phyloP scores from a whole-genome alignment of 2,888 invertebrate species.

The Nudaria mundana region DNA sequence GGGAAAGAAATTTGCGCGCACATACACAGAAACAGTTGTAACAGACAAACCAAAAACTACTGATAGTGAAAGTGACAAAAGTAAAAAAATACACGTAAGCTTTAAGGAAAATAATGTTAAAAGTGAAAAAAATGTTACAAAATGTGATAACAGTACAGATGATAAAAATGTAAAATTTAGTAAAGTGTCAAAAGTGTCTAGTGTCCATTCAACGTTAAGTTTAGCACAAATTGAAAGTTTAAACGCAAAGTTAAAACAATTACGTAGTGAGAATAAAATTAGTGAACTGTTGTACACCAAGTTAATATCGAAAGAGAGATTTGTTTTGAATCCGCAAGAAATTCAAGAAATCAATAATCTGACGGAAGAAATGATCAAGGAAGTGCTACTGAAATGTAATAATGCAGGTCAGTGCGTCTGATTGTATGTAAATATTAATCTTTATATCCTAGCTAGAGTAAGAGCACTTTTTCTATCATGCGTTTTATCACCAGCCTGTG shows the following conservation, averaged over 20 bases:
- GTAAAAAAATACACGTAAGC: conserved; percentile 6
- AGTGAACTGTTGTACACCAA: conserved; percentile 64
- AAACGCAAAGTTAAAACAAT: conserved; percentile 48
- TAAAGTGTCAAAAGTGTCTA: conserved; percentile 41
- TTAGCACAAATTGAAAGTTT: conserved; percentile 41
- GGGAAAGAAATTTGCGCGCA: conserved; percentile 87
- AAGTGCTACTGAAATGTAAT: conserved; percentile 51
- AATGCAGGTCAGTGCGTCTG: conserved; percentile 61
- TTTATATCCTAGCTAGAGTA: not conserved
- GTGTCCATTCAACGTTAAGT: conserved; percentile 30
- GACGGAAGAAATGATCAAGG: conserved; percentile 53
- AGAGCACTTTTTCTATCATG: too few relatives aligned
- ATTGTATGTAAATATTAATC: not conserved
- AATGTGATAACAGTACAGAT: conserved; percentile 45
- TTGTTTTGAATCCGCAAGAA: conserved; percentile 68
- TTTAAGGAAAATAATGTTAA: conserved; percentile 20
- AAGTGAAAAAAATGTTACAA: conserved; percentile 50
- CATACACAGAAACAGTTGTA: conserved; percentile 67
- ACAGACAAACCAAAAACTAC: conserved; percentile 4
- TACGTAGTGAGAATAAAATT: conserved; percentile 65
- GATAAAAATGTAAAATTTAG: conserved; percentile 40
- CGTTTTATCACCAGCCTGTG: too few relatives aligned
- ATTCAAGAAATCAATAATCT: conserved; percentile 73
- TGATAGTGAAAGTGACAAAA: not conserved
- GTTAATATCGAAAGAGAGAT: conserved; percentile 64